Percentiles rank a stretch among this genome's conserved stretches.
Conservation (phyloP, 1,140 invertebrate genomes). For the Holotrichia oblita region DNA sequence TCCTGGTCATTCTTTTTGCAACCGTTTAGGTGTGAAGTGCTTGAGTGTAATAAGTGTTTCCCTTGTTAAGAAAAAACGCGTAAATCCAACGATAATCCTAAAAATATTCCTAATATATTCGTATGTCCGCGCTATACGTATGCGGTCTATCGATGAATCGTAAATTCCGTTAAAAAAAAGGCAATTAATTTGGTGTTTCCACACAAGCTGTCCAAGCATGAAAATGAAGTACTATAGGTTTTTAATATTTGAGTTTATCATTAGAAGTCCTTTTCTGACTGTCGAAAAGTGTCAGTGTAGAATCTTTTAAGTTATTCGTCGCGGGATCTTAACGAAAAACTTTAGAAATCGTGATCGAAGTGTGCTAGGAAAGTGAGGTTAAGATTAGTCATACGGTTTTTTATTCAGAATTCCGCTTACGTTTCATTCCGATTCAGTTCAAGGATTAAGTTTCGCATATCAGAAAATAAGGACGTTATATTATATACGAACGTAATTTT, state of each 20-base stretch:
- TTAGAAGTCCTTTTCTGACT: conserved; percentile 57
- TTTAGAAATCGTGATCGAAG: not conserved
- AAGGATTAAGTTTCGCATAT: not conserved
- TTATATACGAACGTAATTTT: not conserved
- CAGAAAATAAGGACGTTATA: not conserved
- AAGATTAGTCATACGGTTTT: not conserved
- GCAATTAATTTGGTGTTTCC: not conserved
- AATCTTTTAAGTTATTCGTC: conserved; percentile 44
- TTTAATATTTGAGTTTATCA: conserved; percentile 54
- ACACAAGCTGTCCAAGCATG: not conserved
- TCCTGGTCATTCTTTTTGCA: not conserved
- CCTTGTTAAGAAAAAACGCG: not conserved
- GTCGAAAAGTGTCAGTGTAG: conserved; percentile 47
- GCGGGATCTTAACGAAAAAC: not conserved
- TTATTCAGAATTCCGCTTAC: not conserved
- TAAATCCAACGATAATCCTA: not conserved
- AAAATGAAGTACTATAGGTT: conserved; percentile 59
- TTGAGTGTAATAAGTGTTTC: not conserved
- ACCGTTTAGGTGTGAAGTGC: not conserved
- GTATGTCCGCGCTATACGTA: not conserved
- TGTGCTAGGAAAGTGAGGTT: not conserved
- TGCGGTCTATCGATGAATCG: not conserved
- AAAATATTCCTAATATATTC: not conserved
- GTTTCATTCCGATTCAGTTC: not conserved
- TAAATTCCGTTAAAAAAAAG: not conserved